phyloP scores from a whole-genome alignment of 2,888 invertebrate genomes.

The Priocnemis perturbator region DNA sequence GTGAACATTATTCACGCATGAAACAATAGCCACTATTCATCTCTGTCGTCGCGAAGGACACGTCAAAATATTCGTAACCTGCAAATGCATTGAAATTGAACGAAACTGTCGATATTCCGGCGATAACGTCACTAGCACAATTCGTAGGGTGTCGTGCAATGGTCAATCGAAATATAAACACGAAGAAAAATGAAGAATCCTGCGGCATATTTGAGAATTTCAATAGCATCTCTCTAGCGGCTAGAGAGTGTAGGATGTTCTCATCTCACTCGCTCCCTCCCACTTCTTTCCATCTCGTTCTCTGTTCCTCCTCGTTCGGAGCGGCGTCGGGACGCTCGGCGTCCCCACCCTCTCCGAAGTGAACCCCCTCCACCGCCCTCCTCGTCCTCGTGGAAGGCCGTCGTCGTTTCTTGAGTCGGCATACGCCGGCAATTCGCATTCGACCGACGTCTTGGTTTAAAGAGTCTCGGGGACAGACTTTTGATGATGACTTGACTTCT shows the following conservation, averaged over 20 bases:
- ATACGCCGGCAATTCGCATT: slow-evolving; percentile 85
- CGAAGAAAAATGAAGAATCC: too few relatives aligned
- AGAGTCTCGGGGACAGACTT: slow-evolving; percentile 76
- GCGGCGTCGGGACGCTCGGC: slow-evolving; percentile 56
- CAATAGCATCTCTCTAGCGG: too few relatives aligned
- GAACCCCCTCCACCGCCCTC: slow-evolving; percentile 31
- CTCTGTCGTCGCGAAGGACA: too few relatives aligned
- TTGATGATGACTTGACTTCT: slow-evolving; percentile 88
- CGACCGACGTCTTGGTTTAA: slow-evolving; percentile 92
- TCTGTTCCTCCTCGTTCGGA: slow-evolving; percentile 17
- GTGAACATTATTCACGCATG: too few relatives aligned
- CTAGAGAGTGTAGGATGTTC: slow-evolving; percentile 31
- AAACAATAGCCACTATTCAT: too few relatives aligned
- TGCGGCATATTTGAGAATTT: too few relatives aligned
- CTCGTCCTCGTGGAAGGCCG: slow-evolving; percentile 53
- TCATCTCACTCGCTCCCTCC: slow-evolving; percentile 12
- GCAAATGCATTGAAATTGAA: too few relatives aligned
- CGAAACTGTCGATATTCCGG: too few relatives aligned
- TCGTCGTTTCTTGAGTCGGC: slow-evolving; percentile 54
- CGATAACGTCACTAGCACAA: too few relatives aligned
- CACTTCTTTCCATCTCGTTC: slow-evolving; percentile 3
- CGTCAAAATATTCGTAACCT: too few relatives aligned
- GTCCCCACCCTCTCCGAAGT: slow-evolving; percentile 49
- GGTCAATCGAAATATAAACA: too few relatives aligned
- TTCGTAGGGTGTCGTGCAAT: too few relatives aligned